Evolutionary conservation across 2,888 invertebrate genomes (phyloP).

Genomic region (Drosophila anomelani): DNA sequence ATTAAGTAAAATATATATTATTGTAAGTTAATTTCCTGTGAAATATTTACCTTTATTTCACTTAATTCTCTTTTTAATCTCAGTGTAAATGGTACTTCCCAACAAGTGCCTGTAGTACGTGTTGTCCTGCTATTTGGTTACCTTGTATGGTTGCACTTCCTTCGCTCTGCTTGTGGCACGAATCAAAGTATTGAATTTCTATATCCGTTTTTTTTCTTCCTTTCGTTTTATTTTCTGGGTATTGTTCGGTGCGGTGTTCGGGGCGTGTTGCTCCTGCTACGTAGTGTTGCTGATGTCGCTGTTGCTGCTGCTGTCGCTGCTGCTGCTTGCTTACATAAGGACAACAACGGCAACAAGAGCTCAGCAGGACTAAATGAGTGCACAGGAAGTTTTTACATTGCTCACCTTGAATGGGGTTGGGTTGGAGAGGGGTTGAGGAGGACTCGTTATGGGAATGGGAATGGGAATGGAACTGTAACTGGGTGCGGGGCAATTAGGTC

Average conservation of each 20-base stretch:
- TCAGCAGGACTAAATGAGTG: slow-evolving; percentile 66
- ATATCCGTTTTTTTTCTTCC: slow-evolving; percentile 81
- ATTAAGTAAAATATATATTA: not conserved
- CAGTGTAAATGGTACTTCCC: slow-evolving; percentile 19
- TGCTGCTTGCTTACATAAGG: slow-evolving; percentile 53
- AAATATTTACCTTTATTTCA: not conserved
- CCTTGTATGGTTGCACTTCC: slow-evolving; percentile 79
- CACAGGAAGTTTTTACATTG: slow-evolving; percentile 72
- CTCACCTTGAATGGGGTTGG: slow-evolving; percentile 65
- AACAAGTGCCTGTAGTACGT: slow-evolving; percentile 75
- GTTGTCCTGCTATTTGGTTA: slow-evolving; percentile 78
- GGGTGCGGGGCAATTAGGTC: slow-evolving; percentile 50
- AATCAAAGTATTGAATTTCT: slow-evolving; percentile 84
- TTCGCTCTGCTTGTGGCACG: slow-evolving; percentile 77
- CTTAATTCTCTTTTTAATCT: not conserved
- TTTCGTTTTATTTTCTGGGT: slow-evolving; percentile 43
- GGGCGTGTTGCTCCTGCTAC: slow-evolving; percentile 37
- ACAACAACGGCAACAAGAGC: slow-evolving; percentile 50
- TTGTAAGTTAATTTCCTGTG: no score
- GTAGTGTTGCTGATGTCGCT: slow-evolving; percentile 18
- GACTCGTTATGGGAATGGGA: slow-evolving; percentile 34
- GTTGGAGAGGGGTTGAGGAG: slow-evolving; percentile 10
- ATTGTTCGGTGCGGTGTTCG: slow-evolving; percentile 48
- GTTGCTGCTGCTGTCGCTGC: slow-evolving; percentile 12
- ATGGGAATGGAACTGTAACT: slow-evolving; percentile 32